Evolutionary conservation across 2,797 vertebrate genomes (phyloP).

Genomic region (Rallus crepitans): DNA sequence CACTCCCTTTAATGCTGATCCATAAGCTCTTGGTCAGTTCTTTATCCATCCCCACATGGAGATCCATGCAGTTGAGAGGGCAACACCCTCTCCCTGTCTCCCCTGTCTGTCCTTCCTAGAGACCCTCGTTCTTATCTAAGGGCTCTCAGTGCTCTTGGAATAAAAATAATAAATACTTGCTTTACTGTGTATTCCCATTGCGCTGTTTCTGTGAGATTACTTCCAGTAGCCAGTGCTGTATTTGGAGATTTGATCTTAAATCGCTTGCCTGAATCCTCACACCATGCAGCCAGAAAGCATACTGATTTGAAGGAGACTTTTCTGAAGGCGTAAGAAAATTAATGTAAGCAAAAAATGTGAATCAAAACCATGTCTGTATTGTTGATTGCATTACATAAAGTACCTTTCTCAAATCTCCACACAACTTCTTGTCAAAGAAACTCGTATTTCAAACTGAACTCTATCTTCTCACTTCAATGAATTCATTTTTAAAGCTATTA

Average conservation of each 20-base stretch:
- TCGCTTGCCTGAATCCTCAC: neutral
- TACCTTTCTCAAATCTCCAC: neutral
- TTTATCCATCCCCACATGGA: too few relatives aligned
- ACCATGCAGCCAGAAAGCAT: neutral
- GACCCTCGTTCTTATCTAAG: neutral
- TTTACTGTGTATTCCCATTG: neutral
- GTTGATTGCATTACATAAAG: accelerated
- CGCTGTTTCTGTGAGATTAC: neutral
- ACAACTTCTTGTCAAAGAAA: neutral
- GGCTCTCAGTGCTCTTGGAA: neutral
- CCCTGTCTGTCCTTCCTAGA: too few relatives aligned
- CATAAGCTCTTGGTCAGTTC: too few relatives aligned
- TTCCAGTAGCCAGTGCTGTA: accelerated
- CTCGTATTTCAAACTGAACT: neutral
- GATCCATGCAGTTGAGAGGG: too few relatives aligned
- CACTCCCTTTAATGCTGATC: too few relatives aligned
- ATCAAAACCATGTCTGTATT: neutral
- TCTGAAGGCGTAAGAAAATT: neutral
- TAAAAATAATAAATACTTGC: neutral
- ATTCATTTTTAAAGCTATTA: neutral
- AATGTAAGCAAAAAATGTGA: neutral
- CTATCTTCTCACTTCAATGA: neutral
- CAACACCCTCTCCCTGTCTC: too few relatives aligned
- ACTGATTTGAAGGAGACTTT: neutral
- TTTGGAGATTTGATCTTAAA: neutral